Percentiles rank a stretch among this genome's conserved stretches.
phyloP scores from a whole-genome alignment of 2,113 vertebrate species.

The Leptosomus discolor region DNA sequence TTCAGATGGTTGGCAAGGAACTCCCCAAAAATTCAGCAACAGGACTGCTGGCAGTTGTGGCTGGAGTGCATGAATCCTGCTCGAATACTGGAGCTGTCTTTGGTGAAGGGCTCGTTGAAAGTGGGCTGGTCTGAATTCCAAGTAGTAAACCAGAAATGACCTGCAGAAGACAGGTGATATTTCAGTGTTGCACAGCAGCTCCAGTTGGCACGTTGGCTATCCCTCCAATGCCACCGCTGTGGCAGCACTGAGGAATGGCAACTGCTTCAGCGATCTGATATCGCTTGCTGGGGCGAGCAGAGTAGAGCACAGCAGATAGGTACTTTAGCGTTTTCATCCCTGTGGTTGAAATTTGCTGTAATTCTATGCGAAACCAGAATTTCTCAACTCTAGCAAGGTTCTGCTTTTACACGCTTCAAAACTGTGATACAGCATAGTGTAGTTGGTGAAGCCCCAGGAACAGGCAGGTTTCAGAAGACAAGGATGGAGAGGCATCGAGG shows the following conservation, averaged over 20 bases:
- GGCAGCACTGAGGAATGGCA: background rate
- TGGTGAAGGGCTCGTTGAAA: background rate
- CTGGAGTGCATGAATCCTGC: background rate
- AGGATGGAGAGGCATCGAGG: background rate
- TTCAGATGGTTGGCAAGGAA: background rate
- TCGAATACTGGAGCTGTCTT: background rate
- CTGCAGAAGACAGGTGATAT: background rate
- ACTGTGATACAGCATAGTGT: too few relatives aligned
- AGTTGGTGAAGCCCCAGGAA: fast-evolving
- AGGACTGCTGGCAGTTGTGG: background rate
- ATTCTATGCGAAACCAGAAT: background rate
- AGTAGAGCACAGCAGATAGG: background rate
- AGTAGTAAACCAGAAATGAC: background rate
- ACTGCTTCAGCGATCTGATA: background rate
- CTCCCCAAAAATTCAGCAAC: background rate
- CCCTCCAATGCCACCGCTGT: fast-evolving
- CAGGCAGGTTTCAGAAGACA: background rate
- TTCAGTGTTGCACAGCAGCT: background rate
- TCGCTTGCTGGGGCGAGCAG: fast-evolving
- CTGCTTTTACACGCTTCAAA: background rate
- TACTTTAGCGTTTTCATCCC: fast-evolving
- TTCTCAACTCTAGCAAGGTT: background rate
- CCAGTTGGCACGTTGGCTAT: background rate
- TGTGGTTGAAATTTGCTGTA: background rate
- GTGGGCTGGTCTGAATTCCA: background rate